Conservation (phyloP, 2,797 vertebrate genomes). For the Coendou prehensilis region DNA sequence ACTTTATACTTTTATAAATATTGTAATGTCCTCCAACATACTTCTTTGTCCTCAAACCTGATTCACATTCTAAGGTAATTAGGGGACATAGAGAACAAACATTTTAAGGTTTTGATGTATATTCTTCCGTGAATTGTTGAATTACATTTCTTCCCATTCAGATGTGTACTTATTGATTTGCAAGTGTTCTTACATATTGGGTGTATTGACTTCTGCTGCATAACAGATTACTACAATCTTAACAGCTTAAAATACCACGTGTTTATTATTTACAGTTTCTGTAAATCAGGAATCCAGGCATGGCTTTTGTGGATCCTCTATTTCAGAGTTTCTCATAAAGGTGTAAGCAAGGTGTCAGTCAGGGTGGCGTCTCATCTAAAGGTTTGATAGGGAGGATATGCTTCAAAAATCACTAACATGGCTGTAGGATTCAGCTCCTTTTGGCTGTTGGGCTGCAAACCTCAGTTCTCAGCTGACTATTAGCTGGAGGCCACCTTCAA, state of each 20-base stretch:
- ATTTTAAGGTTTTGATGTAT: neutral
- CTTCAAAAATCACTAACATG: neutral
- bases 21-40: neutral
- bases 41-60: neutral
- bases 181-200: neutral
- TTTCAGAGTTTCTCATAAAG: neutral
- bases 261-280: neutral
- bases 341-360: neutral
- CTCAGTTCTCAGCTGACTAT: neutral
- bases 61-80: conserved; percentile 8
- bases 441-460: neutral
- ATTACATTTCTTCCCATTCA: conserved; percentile 17
- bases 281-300: neutral
- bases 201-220: neutral
- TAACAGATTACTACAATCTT: neutral
- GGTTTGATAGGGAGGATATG: neutral
- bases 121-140: neutral
- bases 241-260: neutral
- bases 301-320: neutral
- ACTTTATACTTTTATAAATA: neutral
- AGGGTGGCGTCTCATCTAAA: neutral
- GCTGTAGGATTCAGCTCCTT: neutral
- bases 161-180: neutral
- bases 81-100: neutral
- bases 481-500: neutral